Conservation (phyloP, 1,140 invertebrate genomes). For the Aradophagus sp. region DNA sequence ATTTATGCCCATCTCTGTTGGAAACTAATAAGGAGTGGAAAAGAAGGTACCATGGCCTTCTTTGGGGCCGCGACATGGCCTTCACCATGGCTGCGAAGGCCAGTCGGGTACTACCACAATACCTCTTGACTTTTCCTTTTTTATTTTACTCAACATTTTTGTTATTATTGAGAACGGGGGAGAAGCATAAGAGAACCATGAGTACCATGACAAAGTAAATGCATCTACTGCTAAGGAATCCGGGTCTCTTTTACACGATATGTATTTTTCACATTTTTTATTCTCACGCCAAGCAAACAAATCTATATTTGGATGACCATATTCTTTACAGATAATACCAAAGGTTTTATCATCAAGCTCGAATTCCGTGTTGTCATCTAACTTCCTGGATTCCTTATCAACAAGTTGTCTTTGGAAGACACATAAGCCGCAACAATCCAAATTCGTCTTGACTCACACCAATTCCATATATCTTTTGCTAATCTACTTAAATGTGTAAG, state of each 20-base stretch:
- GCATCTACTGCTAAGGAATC: constrained; percentile 12
- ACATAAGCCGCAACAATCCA: constrained; percentile 31
- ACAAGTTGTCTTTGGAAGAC: constrained; percentile 28
- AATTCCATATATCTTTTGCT: constrained; percentile 34
- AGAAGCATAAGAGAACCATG: constrained; percentile 35
- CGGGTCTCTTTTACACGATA: constrained; percentile 26
- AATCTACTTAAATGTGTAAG: constrained; percentile 18
- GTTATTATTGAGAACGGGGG: constrained; percentile 21
- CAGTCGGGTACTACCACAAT: constrained; percentile 20
- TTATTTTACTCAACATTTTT: constrained; percentile 12
- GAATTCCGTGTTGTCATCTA: constrained; percentile 37
- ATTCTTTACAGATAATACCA: constrained; percentile 12
- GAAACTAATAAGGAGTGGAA: constrained; percentile 15
- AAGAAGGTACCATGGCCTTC: too few species aligned
- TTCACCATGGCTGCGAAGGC: constrained; percentile 32
- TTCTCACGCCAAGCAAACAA: constrained; percentile 21
- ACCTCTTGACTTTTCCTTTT: constrained; percentile 6
- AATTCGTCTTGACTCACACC: constrained; percentile 26
- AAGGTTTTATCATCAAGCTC: constrained; percentile 7
- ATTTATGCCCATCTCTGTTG: too few species aligned
- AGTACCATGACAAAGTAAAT: constrained; percentile 19
- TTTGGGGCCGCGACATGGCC: too few species aligned
- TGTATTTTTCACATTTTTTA: constrained; percentile 15
- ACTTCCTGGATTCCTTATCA: constrained; percentile 27
- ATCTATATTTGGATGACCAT: constrained; percentile 18